A percentile compares a stretch with the other conserved stretches of the same genome.
These are phyloP conservation scores for Dendronephthya gigantea DNA, from an alignment of 64 coral and sea anemone species.

Conservation along the genomic window DNA sequence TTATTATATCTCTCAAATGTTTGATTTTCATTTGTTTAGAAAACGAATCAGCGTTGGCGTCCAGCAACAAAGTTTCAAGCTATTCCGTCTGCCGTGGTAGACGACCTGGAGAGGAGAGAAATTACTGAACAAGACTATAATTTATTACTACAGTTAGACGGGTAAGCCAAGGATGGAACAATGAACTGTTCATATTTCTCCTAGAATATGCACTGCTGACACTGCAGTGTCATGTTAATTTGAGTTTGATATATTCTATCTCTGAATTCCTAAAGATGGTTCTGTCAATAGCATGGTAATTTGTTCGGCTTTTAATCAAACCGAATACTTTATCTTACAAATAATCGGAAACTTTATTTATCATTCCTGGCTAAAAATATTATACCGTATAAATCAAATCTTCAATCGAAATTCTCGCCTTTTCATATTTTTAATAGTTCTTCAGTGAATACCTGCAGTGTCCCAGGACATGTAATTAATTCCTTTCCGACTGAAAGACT, in stretches of 20 bases:
- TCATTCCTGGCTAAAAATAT: no score
- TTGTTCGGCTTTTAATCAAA: no score
- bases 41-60: constrained; percentile 78
- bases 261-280: no score
- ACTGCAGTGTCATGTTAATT: no score
- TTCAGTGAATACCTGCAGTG: constrained; percentile 39
- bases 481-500: constrained; percentile 59
- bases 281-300: no score
- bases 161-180: constrained; percentile 35
- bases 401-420: neutral
- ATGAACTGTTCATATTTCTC: no score
- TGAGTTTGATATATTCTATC: no score
- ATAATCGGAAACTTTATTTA: no score
- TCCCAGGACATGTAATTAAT: constrained; percentile 73
- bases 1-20: no score
- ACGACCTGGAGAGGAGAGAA: constrained; percentile 58
- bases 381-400: no score
- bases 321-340: no score
- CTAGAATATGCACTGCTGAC: no score
- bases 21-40: constrained; percentile 33
- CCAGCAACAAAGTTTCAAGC: constrained; percentile 57
- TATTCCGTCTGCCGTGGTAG: constrained; percentile 69
- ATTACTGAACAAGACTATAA: constrained; percentile 84
- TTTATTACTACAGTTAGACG: constrained; percentile 81
- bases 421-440: constrained; percentile 32